A percentile compares a stretch with the other conserved stretches of the same genome.
Conservation (phyloP, 2,113 vertebrate genomes). For the Microcebus griseorufus region DNA sequence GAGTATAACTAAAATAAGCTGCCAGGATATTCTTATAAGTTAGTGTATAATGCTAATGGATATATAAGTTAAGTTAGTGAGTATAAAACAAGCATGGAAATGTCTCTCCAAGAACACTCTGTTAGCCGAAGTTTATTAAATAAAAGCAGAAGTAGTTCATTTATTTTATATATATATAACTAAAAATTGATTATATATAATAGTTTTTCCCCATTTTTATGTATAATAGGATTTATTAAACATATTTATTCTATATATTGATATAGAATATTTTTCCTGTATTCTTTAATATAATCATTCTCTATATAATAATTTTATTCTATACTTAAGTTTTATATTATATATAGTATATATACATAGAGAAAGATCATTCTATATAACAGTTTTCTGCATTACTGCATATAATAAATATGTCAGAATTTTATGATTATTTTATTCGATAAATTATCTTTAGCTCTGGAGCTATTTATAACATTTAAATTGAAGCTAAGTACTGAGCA, state of each 20-base stretch:
- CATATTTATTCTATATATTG: background rate
- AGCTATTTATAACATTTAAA: slow-evolving; percentile 18
- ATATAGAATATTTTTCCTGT: background rate
- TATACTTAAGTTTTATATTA: background rate
- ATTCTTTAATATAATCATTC: background rate
- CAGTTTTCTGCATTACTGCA: background rate
- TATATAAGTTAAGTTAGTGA: background rate
- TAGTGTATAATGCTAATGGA: background rate
- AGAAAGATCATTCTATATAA: background rate
- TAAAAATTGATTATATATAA: background rate
- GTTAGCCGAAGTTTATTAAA: slow-evolving; percentile 25
- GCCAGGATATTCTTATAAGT: background rate
- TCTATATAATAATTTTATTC: background rate
- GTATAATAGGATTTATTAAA: background rate
- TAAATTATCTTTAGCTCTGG: background rate
- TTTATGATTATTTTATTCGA: slow-evolving; percentile 8
- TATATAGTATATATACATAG: background rate
- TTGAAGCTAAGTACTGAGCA: background rate
- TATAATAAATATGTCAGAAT: background rate
- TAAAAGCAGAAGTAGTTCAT: background rate
- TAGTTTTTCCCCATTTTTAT: background rate
- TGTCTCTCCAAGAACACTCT: background rate
- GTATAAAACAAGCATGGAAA: background rate
- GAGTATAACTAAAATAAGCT: slow-evolving; percentile 13
- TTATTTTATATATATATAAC: background rate